Conservation (phyloP, 2,888 invertebrate species). For the Oxyscelio sp. region DNA sequence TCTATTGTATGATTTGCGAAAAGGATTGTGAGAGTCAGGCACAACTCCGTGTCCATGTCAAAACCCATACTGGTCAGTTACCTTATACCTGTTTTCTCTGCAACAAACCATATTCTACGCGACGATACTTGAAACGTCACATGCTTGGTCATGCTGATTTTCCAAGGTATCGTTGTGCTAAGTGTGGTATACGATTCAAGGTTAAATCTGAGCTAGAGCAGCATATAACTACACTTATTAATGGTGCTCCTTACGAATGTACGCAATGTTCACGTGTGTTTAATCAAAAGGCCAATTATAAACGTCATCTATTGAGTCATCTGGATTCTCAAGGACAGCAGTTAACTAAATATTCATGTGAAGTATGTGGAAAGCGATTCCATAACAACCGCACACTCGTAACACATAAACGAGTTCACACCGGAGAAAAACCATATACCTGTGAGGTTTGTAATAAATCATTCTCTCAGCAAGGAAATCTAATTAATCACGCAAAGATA, state of each 20-base stretch:
- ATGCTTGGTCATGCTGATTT: conserved; percentile 87
- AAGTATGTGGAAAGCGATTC: conserved; percentile 90
- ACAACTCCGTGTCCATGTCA: conserved; percentile 90
- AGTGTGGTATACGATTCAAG: conserved; percentile 84
- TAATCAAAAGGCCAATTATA: conserved; percentile 86
- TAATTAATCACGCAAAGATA: conserved; percentile 85
- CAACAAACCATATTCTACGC: conserved; percentile 84
- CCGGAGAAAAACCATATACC: conserved; percentile 90
- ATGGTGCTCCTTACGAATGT: conserved; percentile 83
- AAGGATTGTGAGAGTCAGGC: conserved; percentile 90
- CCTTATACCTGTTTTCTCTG: conserved; percentile 89
- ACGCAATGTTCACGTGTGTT: conserved; percentile 85
- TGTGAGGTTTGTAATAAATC: conserved; percentile 90
- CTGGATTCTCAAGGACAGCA: conserved; percentile 83
- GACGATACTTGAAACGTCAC: conserved; percentile 86
- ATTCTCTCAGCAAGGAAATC: conserved; percentile 88
- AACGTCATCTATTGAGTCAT: conserved; percentile 85
- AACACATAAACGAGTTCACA: conserved; percentile 90
- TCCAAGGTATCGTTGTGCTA: conserved; percentile 84
- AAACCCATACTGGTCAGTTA: conserved; percentile 90
- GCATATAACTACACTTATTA: conserved; percentile 81
- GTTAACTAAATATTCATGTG: conserved; percentile 90
- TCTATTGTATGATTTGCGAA: conserved; percentile 90
- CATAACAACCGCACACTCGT: conserved; percentile 90
- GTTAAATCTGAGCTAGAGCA: conserved; percentile 83